These are phyloP conservation scores for Merops nubicus DNA, from an alignment of 2,113 vertebrate genomes.

Conservation along the genomic window DNA sequence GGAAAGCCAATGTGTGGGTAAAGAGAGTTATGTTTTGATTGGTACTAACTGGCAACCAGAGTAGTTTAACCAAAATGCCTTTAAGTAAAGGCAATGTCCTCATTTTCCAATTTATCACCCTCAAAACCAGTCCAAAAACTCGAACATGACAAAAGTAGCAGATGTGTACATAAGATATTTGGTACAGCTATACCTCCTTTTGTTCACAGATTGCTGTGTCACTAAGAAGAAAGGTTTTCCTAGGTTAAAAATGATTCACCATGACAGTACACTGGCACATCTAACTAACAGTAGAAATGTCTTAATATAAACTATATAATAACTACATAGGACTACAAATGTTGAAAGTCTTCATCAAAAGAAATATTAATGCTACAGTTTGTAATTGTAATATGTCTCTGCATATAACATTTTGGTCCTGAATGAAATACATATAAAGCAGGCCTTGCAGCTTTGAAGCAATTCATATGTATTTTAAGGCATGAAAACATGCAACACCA, in stretches of 20 bases:
- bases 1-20: not conserved
- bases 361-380: not conserved
- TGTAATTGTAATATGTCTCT: not conserved
- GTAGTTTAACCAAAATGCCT: not conserved
- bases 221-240: not conserved
- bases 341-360: not conserved
- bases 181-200: not conserved
- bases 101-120: not conserved
- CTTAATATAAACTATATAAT: not conserved
- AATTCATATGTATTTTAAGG: not conserved
- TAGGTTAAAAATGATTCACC: not conserved
- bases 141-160: rapidly evolving
- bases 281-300: not conserved
- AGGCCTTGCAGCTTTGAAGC: not conserved
- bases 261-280: not conserved
- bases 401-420: not conserved
- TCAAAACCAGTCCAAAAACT: not conserved
- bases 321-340: not conserved
- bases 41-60: not conserved
- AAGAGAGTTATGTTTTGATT: not conserved
- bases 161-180: not conserved
- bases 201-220: not conserved
- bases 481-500: not conserved
- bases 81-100: not conserved
- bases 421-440: not conserved